Evolutionary conservation across 1,140 invertebrate genomes (phyloP), one percentile per base, ranked within the genome.

Genomic region (Trialeurodes vaporariorum): DNA sequence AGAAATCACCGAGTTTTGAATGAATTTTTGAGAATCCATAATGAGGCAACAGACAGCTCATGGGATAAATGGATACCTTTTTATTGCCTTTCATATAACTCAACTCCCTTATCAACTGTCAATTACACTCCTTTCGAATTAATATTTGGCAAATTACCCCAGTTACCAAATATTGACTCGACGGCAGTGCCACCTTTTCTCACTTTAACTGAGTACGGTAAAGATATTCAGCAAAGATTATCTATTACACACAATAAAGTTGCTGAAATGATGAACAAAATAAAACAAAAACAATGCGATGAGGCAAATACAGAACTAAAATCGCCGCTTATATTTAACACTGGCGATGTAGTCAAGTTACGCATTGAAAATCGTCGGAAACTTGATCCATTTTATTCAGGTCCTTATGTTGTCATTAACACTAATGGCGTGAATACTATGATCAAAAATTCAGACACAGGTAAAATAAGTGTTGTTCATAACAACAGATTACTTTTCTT

Each of bases 11-110:
- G 64, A n/a, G 77, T 75, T 13, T 65, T 81, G 64, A 71, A 66
- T 22, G 77, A 80, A 40, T 79, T 78, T 72, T 34, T 79, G 23
- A 76, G 74, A 73, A 73, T 49, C 5, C 34, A 49, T 5, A 17
- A 49, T 17, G 5, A 5, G 34, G 5, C 34, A 49, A 5, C n/a
- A n/a, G n/a, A 17, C 5, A 9, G 5, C 5, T 5, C 34, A 49
- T 49, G 34, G 34, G 34, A 49, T 49, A 5, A 17, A 17, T 9
- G 5, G 5, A 5, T 49, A 17, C 34, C 34, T 17, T 17, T 49
- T 49, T 49, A 9, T 49, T 5, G 5, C 34, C 17, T 49, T 49
- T 5, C 34, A 49, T 49, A 49, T 17, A 49, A 49, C 17, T 9
- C 34, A 9, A 49, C 34, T 49, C 34, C 34, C 5, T 17, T 9